phyloP scores from a whole-genome alignment of 2,113 vertebrate species.

The Odocoileus hemionus region DNA sequence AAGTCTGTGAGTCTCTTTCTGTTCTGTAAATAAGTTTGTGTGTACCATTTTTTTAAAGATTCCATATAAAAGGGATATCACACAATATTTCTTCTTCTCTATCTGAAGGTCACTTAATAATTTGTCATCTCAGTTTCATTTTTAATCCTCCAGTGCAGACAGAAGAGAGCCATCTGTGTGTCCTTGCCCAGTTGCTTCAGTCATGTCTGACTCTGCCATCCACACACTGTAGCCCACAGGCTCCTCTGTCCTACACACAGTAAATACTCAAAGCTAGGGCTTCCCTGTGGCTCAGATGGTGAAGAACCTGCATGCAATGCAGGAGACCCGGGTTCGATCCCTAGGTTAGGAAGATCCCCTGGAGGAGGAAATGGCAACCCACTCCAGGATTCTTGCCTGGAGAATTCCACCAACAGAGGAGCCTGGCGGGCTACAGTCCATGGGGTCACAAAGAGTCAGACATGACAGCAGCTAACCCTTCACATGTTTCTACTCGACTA shows the following conservation, averaged over 20 bases:
- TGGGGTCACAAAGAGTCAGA: neutral
- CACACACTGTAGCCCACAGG: fast-evolving
- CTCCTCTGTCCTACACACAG: neutral
- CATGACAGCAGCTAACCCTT: neutral
- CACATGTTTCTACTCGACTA: neutral
- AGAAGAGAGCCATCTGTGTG: neutral
- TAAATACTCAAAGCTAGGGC: neutral
- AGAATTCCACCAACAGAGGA: neutral
- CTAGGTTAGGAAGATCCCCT: neutral
- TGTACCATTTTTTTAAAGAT: neutral
- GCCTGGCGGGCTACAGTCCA: neutral
- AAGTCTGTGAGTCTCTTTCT: neutral
- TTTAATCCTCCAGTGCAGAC: fast-evolving
- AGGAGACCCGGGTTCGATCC: neutral
- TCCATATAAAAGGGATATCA: neutral
- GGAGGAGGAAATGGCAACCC: neutral
- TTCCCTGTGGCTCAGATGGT: neutral
- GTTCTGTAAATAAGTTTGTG: neutral
- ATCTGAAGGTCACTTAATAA: neutral
- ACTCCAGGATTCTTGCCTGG: neutral
- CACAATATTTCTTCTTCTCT: neutral
- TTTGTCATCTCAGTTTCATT: neutral
- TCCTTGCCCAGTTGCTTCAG: neutral
- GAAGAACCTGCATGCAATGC: neutral
- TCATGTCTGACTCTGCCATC: neutral